Evolutionary conservation across 2,797 vertebrate species (phyloP).

Genomic region (Falco naumanni): DNA sequence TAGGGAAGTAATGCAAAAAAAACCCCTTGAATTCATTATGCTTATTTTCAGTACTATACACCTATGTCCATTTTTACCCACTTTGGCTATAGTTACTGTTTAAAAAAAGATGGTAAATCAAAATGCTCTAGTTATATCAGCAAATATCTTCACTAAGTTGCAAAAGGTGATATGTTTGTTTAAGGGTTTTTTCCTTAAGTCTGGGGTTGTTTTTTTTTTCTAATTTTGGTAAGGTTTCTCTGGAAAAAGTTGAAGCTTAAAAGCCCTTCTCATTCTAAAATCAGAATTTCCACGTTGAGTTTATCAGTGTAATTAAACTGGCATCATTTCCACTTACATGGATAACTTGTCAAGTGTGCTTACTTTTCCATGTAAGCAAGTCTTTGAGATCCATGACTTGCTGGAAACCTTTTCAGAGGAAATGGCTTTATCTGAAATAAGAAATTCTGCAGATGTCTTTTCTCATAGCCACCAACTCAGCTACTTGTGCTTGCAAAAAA

Average conservation of each 20-base stretch:
- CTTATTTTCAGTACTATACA: background rate
- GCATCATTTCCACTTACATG: background rate
- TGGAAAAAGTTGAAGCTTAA: background rate
- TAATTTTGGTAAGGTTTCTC: background rate
- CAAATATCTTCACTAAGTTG: background rate
- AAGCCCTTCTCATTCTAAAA: background rate
- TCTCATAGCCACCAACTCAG: background rate
- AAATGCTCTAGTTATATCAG: background rate
- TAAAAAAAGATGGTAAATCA: background rate
- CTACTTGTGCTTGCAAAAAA: background rate
- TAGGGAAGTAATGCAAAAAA: background rate
- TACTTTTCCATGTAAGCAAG: background rate
- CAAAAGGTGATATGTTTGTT: background rate
- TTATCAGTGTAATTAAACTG: conserved; percentile 6
- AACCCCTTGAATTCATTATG: background rate
- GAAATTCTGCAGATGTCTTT: background rate
- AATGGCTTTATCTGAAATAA: background rate
- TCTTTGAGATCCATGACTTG: background rate
- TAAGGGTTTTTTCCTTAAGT: background rate
- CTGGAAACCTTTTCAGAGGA: conserved; percentile 3
- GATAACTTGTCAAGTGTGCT: background rate
- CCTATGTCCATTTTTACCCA: background rate
- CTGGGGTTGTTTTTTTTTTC: background rate
- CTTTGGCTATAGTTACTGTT: background rate
- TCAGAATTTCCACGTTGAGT: background rate